Evolutionary conservation across 2,113 vertebrate species (phyloP).

Genomic region (Motacilla tschutschensis): DNA sequence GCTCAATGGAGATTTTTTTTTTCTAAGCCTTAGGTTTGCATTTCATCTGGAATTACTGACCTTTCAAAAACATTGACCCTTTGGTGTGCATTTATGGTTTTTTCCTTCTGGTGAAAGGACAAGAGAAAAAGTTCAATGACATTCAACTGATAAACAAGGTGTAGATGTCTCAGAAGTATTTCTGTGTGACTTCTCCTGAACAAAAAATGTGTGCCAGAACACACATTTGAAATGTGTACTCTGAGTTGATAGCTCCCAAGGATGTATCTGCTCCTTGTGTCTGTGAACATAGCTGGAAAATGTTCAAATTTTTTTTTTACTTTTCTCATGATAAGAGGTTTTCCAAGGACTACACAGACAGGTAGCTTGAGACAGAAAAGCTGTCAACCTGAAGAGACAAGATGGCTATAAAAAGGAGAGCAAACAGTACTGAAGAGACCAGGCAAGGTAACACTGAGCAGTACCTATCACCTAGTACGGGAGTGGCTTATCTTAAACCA

Average conservation of each 20-base stretch:
- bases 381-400: background rate
- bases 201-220: background rate
- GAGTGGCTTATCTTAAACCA: constrained; percentile 9
- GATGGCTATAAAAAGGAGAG: background rate
- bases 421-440: background rate
- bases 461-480: background rate
- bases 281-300: background rate
- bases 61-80: constrained; percentile 45
- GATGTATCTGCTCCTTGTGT: background rate
- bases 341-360: background rate
- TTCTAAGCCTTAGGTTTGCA: constrained; percentile 31
- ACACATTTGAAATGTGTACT: background rate
- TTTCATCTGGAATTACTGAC: constrained; percentile 49
- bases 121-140: constrained; percentile 25
- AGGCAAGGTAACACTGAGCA: background rate
- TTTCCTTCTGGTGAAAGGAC: constrained; percentile 8
- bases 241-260: background rate
- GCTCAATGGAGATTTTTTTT: constrained; percentile 6
- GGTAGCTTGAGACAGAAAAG: background rate
- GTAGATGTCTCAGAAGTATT: background rate
- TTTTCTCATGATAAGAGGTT: background rate
- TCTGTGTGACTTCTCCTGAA: background rate
- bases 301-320: accelerated
- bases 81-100: background rate
- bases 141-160: background rate